These are phyloP conservation scores for Phragmatobia fuliginosa DNA, from an alignment of 2,888 invertebrate species.

Conservation along the genomic window DNA sequence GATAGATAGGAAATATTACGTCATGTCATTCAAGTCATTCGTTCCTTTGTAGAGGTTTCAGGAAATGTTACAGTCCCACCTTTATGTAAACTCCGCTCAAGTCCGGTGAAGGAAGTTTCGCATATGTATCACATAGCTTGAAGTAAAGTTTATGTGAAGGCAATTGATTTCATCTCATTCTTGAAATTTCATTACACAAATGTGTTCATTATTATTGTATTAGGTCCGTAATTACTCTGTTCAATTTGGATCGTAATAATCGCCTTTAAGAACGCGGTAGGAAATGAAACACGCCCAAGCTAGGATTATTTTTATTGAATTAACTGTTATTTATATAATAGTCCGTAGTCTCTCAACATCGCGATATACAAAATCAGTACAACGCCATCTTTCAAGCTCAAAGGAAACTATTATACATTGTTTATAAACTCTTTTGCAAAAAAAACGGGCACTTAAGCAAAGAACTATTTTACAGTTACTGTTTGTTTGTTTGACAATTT, in stretches of 20 bases:
- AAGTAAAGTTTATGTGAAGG: neutral
- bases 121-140: neutral
- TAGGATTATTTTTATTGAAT: no score
- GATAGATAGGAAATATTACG: neutral
- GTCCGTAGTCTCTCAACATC: no score
- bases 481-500: no score
- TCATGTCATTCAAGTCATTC: neutral
- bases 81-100: neutral
- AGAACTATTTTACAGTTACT: no score
- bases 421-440: no score
- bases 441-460: no score
- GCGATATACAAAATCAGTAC: no score
- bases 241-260: neutral
- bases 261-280: no score
- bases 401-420: no score
- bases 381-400: no score
- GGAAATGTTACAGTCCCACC: neutral
- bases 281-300: no score
- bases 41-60: neutral
- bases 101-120: neutral
- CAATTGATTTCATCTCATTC: neutral
- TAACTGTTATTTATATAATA: no score
- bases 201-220: neutral
- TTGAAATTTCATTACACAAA: neutral
- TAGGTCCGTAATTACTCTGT: neutral